These are phyloP conservation scores for Pao palembangensis DNA, from an alignment of 2,113 vertebrate genomes.

Conservation along the genomic window DNA sequence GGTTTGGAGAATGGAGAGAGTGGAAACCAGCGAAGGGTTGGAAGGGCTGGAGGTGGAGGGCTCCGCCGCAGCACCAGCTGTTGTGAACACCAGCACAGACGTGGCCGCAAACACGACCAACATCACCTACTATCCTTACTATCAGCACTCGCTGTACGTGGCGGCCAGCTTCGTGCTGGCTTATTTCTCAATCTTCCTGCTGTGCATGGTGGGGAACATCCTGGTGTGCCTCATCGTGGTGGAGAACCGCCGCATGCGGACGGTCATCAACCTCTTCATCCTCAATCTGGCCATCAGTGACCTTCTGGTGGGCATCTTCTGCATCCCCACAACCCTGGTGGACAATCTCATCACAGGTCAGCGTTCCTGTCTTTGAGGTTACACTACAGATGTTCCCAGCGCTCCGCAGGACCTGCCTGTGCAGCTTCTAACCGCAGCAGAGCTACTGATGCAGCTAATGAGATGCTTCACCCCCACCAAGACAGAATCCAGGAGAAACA, in stretches of 20 bases:
- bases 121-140: conserved; percentile 73
- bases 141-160: conserved; percentile 75
- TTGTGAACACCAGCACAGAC: conserved; percentile 46
- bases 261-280: conserved; percentile 82
- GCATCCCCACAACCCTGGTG: conserved; percentile 80
- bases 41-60: conserved; percentile 48
- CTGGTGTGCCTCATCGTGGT: conserved; percentile 80
- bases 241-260: conserved; percentile 76
- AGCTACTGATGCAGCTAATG: too few species aligned
- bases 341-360: conserved; percentile 83
- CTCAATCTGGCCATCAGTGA: conserved; percentile 82
- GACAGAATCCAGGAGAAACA: too few species aligned
- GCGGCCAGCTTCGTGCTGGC: conserved; percentile 72
- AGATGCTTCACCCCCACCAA: too few species aligned
- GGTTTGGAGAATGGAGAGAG: conserved; percentile 40
- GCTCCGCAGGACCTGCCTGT: too few species aligned
- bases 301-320: conserved; percentile 82
- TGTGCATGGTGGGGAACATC: conserved; percentile 80
- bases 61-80: background rate
- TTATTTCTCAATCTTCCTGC: conserved; percentile 79
- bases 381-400: too few species aligned
- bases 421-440: too few species aligned
- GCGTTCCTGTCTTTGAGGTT: too few species aligned
- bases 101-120: conserved; percentile 36
- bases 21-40: conserved; percentile 14